Evolutionary conservation across 2,113 vertebrate species (phyloP).

Genomic region (Ia io): DNA sequence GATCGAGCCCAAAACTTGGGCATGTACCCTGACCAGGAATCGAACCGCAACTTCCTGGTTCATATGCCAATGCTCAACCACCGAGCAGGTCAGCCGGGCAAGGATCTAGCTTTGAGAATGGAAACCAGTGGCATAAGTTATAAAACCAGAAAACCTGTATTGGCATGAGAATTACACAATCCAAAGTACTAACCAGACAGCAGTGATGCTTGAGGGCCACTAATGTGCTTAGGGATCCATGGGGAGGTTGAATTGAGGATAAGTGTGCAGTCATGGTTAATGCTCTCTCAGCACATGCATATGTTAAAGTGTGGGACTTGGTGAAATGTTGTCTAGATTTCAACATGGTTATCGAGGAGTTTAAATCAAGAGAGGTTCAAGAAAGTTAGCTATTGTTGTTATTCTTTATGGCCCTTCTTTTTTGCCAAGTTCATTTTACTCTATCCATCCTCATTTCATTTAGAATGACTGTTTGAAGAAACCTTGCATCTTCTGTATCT

Average conservation of each 20-base stretch:
- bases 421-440: neutral
- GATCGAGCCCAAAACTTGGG: too few species aligned
- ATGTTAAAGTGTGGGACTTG: neutral
- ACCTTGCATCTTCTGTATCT: neutral
- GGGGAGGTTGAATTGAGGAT: neutral
- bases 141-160: neutral
- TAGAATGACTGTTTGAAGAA: neutral
- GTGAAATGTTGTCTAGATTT: neutral
- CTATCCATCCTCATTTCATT: neutral
- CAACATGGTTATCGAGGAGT: neutral
- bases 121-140: neutral
- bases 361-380: neutral
- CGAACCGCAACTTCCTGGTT: too few species aligned
- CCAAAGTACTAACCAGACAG: neutral
- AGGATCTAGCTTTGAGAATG: neutral
- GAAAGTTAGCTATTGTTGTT: neutral
- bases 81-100: too few species aligned
- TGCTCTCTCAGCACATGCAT: neutral
- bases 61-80: too few species aligned
- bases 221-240: neutral
- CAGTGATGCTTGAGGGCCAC: neutral
- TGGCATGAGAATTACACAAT: neutral
- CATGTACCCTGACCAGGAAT: too few species aligned
- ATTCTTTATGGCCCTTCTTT: neutral
- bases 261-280: fast-evolving